A percentile compares a stretch with the other conserved stretches of the same genome.
Conservation (phyloP, 2,113 vertebrate genomes). For the Chroicocephalus ridibundus region DNA sequence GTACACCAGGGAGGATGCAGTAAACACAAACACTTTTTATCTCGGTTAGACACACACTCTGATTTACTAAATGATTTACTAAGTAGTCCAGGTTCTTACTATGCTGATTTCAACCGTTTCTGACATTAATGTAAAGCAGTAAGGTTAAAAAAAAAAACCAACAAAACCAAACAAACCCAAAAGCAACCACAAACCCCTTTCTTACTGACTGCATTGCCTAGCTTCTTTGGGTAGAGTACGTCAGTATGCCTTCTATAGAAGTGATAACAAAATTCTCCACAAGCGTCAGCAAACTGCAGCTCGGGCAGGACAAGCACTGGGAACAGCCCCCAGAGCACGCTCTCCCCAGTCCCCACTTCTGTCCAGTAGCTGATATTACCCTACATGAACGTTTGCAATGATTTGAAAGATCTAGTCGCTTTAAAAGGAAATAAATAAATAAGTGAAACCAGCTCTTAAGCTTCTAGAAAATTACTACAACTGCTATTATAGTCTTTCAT, state of each 20-base stretch:
- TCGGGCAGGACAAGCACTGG: neutral
- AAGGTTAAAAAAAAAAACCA: neutral
- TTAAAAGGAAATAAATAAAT: conserved; percentile 7
- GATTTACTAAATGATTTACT: neutral
- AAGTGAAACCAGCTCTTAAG: neutral
- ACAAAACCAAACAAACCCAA: neutral
- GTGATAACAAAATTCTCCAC: neutral
- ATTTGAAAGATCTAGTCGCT: neutral
- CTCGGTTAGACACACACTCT: neutral
- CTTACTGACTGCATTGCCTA: neutral
- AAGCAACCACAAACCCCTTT: neutral
- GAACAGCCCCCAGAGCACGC: neutral
- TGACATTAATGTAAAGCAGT: neutral
- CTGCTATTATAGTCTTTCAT: neutral
- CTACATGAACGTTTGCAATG: neutral
- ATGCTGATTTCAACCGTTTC: neutral
- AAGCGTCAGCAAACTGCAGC: neutral
- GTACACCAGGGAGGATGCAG: neutral
- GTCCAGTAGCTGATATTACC: neutral
- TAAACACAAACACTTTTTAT: neutral
- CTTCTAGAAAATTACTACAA: neutral
- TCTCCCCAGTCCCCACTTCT: neutral
- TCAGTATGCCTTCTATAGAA: neutral
- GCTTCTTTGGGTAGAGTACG: neutral
- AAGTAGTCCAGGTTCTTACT: neutral